Evolutionary conservation across 2,888 invertebrate species (phyloP).

Genomic region (Cyrtodaria siliqua): DNA sequence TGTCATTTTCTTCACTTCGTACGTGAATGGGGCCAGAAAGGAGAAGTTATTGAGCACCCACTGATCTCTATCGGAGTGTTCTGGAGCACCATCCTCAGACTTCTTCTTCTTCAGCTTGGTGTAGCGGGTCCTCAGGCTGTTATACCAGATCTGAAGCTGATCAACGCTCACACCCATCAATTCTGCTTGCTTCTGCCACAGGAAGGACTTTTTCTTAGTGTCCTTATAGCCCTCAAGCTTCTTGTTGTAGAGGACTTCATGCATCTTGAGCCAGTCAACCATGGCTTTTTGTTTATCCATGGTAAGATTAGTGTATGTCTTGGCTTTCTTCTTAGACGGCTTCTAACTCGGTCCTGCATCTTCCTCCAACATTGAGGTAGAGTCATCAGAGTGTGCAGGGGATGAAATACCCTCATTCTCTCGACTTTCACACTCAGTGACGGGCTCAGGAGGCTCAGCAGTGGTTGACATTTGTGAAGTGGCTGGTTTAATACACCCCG

Average conservation of each 20-base stretch:
- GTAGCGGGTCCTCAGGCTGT: conserved; percentile 29
- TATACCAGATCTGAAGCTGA: conserved; percentile 37
- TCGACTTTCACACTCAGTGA: conserved; percentile 1
- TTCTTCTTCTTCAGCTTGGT: conserved; percentile 25
- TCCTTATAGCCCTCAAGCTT: conserved; percentile 23
- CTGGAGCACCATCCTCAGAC: conserved; percentile 50
- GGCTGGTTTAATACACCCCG: not conserved
- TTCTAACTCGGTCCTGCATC: conserved; percentile 6
- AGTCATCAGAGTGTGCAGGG: conserved; percentile 10
- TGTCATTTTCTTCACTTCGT: conserved; percentile 43
- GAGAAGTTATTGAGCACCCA: conserved; percentile 49
- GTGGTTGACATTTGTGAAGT: not conserved
- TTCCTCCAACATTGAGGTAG: no score
- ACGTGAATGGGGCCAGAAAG: no score
- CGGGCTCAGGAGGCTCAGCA: not conserved
- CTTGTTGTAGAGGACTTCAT: conserved; percentile 28
- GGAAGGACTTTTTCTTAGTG: conserved; percentile 23
- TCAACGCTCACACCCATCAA: conserved; percentile 30
- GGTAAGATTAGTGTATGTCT: conserved; percentile 19
- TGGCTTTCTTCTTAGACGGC: conserved; percentile 2
- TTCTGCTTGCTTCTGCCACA: conserved; percentile 39
- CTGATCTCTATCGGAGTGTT: conserved; percentile 37
- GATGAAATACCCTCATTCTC: not conserved
- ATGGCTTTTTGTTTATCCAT: conserved; percentile 16
- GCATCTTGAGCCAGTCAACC: conserved; percentile 30